A percentile compares a stretch with the other conserved stretches of the same genome.
phyloP scores from a whole-genome alignment of 2,888 invertebrate genomes.

The Scaptomyza flava region DNA sequence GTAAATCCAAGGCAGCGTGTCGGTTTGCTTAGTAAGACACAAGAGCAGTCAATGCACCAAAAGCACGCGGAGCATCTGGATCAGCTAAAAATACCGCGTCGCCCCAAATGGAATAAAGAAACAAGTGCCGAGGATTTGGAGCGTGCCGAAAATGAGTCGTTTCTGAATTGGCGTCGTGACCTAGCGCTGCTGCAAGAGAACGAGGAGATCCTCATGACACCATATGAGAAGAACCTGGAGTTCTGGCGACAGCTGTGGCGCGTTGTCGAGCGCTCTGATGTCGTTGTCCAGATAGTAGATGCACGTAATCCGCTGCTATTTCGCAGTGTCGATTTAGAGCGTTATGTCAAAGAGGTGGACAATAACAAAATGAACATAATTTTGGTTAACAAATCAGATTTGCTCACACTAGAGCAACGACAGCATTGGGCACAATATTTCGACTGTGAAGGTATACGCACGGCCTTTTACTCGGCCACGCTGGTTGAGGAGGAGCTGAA shows the following conservation, averaged over 20 bases:
- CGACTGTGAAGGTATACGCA: slow-evolving; percentile 87
- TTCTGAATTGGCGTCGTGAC: slow-evolving; percentile 95
- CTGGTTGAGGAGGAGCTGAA: slow-evolving; percentile 86
- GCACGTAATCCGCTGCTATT: slow-evolving; percentile 97
- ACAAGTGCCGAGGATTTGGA: slow-evolving; percentile 93
- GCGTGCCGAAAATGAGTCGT: slow-evolving; percentile 91
- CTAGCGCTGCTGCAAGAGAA: slow-evolving; percentile 92
- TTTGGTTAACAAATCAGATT: slow-evolving; percentile 98
- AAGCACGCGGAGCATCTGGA: slow-evolving; percentile 87
- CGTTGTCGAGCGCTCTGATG: slow-evolving; percentile 97
- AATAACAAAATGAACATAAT: slow-evolving; percentile 91
- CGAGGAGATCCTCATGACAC: slow-evolving; percentile 93
- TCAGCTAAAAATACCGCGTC: slow-evolving; percentile 92
- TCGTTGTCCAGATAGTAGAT: slow-evolving; percentile 97
- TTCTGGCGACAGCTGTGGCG: slow-evolving; percentile 99
- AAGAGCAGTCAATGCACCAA: slow-evolving; percentile 85
- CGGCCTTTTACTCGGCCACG: slow-evolving; percentile 96
- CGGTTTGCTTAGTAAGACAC: slow-evolving; percentile 87
- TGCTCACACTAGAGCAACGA: slow-evolving; percentile 92
- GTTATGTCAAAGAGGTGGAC: slow-evolving; percentile 92
- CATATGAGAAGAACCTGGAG: slow-evolving; percentile 98
- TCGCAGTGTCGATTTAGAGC: slow-evolving; percentile 95
- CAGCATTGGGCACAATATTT: slow-evolving; percentile 95
- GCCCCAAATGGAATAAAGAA: slow-evolving; percentile 92
- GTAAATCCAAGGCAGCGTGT: slow-evolving; percentile 87